Conservation (phyloP, 2,888 invertebrate genomes). For the Pollenia griseotomentosa region DNA sequence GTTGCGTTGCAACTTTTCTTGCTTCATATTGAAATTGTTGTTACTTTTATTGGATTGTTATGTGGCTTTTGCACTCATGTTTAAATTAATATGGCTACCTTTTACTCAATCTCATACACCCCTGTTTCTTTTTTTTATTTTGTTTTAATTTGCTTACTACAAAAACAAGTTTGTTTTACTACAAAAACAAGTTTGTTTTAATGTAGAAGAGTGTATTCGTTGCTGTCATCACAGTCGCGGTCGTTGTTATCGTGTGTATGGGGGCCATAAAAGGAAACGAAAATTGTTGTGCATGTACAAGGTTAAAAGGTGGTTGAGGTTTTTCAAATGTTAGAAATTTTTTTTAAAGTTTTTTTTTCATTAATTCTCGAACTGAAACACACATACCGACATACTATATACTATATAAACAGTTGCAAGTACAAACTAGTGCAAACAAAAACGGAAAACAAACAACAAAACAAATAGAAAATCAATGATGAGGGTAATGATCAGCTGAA, state of each 20-base stretch:
- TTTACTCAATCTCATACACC: not conserved
- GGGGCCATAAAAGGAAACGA: slow-evolving; percentile 43
- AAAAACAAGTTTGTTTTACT: not conserved
- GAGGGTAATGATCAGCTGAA: slow-evolving; percentile 1
- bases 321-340: slow-evolving; percentile 46
- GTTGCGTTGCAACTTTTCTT: not conserved
- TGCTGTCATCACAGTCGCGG: slow-evolving; percentile 32
- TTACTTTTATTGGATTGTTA: slow-evolving; percentile 15
- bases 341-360: slow-evolving; percentile 13
- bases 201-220: slow-evolving; percentile 1
- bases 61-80: slow-evolving; percentile 40
- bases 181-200: not conserved
- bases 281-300: slow-evolving; percentile 43
- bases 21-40: not conserved
- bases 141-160: slow-evolving; percentile 42
- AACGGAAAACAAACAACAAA: slow-evolving; percentile 33
- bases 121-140: not conserved
- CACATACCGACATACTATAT: not conserved
- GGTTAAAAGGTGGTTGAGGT: slow-evolving; percentile 62
- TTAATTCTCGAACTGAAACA: not conserved
- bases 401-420: not conserved
- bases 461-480: slow-evolving; percentile 42
- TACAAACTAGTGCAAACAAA: not conserved
- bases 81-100: slow-evolving; percentile 3
- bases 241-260: slow-evolving; percentile 25